Evolutionary conservation across 2,888 invertebrate genomes (phyloP), one percentile per base, ranked within the genome.

Genomic region (Andrena flavipes): DNA sequence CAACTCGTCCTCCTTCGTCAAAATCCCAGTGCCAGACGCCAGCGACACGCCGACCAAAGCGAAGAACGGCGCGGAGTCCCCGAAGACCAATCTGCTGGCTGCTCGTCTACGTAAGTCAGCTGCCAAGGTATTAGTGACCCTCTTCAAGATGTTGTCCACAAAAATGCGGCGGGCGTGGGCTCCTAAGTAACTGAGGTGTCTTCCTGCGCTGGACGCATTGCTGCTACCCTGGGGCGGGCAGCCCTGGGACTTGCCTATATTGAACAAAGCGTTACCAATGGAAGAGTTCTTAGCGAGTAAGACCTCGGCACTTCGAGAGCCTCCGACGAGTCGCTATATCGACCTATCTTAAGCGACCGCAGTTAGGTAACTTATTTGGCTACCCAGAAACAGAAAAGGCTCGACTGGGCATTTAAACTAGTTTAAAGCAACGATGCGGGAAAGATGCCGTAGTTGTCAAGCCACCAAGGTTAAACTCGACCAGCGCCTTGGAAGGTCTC

Each of bases 1-100:
- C 42, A 97, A 92, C 94, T 97, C 97, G 92, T 97, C 97, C 90
- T 97, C 96, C 91, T 96, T 96, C 0, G 97, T 97, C 33, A 97
- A 92, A 79, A 97, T 95, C 23, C 97, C 97, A 65, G 96, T 95
- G 3, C 97, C 97, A 7, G 97, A 96, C 10, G 97, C 97, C 87
- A 97, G 93, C 76, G 96, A 96, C 0, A 97, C 96, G 6, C 97
- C 96, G 76, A 97, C 96, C 23, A 97, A 92, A 6, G 97, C 97
- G 91, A 97, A 96, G 89, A 97, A 96, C 5, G 97, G 97, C 8
- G 95, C 95, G 0, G 97, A 96, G 92, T 97, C 96, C 0, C 97
- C 97, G 59, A 96, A 94, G 4, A 96, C 94, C 85, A 93, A 94
- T 93, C 95, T 95, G 89, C 95, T 96, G 0, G 96, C 95, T 0